Percentiles rank a stretch among this genome's conserved stretches.
phyloP scores from a whole-genome alignment of 2,113 vertebrate species.

The Gasterosteus nipponicus region DNA sequence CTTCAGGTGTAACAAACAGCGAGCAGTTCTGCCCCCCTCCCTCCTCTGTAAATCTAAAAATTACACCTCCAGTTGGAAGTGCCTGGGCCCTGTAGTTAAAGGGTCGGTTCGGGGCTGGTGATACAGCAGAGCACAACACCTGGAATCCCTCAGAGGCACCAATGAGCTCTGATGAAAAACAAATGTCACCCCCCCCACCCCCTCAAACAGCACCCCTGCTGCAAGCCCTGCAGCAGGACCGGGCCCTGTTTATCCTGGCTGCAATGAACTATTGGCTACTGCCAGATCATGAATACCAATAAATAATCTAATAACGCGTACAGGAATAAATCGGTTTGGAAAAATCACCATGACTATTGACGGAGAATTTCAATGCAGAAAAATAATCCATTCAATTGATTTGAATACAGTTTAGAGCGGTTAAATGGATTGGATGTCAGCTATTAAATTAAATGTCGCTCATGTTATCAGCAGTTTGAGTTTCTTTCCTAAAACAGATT shows the following conservation, averaged over 20 bases:
- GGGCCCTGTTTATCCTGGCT: conserved; percentile 68
- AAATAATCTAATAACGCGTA: not conserved
- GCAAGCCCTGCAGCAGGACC: conserved; percentile 57
- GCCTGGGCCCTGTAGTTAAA: conserved; percentile 59
- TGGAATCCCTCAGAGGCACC: conserved; percentile 77
- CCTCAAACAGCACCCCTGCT: not conserved
- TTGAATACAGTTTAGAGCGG: not conserved
- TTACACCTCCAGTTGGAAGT: conserved; percentile 57
- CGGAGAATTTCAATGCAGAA: not conserved
- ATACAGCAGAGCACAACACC: conserved; percentile 76
- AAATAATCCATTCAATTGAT: not conserved
- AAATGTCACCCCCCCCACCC: conserved; percentile 68
- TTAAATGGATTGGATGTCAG: not conserved
- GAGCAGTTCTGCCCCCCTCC: conserved; percentile 20
- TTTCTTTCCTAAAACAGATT: not conserved
- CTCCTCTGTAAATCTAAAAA: conserved; percentile 55
- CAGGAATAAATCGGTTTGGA: not conserved
- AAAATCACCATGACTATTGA: not conserved
- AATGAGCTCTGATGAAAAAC: conserved; percentile 76
- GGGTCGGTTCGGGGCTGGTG: conserved; percentile 46
- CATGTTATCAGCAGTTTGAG: not conserved
- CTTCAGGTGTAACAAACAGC: conserved; percentile 5
- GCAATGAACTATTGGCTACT: conserved; percentile 66
- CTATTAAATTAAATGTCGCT: not conserved
- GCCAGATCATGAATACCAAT: conserved; percentile 41